phyloP scores from a whole-genome alignment of 1,140 invertebrate species.

The Scaptomyza pallida region DNA sequence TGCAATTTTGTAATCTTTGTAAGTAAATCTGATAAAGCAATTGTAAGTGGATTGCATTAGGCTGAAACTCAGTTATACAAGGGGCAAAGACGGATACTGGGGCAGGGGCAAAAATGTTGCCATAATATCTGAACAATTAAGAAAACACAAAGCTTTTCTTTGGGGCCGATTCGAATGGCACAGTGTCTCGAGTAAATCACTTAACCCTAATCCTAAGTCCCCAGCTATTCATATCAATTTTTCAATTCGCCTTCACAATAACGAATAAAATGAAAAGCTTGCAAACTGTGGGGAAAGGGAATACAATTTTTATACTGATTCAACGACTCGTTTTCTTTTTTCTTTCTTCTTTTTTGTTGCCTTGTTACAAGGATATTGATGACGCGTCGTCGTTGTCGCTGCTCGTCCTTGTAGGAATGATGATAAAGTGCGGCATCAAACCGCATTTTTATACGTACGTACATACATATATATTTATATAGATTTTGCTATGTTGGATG shows the following conservation, averaged over 20 bases:
- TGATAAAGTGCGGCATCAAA: slow-evolving; percentile 68
- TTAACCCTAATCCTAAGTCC: slow-evolving; percentile 54
- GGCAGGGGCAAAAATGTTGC: neutral
- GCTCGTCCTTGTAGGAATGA: slow-evolving; percentile 35
- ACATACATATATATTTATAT: neutral
- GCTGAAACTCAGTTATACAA: slow-evolving; percentile 45
- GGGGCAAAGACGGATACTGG: slow-evolving; percentile 6
- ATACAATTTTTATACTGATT: slow-evolving; percentile 34
- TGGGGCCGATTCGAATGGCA: slow-evolving; percentile 20
- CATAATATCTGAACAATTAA: slow-evolving; percentile 51
- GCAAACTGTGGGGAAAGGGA: slow-evolving; percentile 7
- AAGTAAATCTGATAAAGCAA: slow-evolving; percentile 69
- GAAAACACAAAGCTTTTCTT: slow-evolving; percentile 29
- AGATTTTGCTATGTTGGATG: slow-evolving; percentile 34
- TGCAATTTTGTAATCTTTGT: slow-evolving; percentile 63
- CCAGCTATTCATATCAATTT: slow-evolving; percentile 53
- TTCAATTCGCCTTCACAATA: slow-evolving; percentile 30
- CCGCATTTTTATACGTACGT: slow-evolving; percentile 48
- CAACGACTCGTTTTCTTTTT: slow-evolving; percentile 5
- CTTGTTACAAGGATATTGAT: slow-evolving; percentile 40
- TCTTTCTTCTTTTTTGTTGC: slow-evolving; percentile 32
- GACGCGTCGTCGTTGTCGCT: slow-evolving; percentile 22
- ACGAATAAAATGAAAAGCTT: slow-evolving; percentile 7
- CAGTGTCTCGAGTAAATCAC: slow-evolving; percentile 53
- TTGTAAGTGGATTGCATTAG: slow-evolving; percentile 54